Evolutionary conservation across 2,888 invertebrate species (phyloP).

Genomic region (Octonoba sinensis): DNA sequence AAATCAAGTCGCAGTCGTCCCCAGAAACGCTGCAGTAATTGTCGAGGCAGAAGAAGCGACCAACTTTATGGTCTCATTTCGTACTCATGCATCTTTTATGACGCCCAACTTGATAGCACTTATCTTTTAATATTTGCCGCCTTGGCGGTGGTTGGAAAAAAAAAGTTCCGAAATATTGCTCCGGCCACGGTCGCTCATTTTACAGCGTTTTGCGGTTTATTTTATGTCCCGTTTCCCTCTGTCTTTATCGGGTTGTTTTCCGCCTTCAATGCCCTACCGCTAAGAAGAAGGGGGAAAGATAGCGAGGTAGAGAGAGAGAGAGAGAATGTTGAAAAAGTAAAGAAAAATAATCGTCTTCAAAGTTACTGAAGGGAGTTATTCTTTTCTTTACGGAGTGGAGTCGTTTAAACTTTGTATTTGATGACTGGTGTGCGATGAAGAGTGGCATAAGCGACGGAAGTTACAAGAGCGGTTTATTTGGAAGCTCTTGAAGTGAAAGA

Average conservation of each 20-base stretch:
- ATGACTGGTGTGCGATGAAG: constrained; percentile 3
- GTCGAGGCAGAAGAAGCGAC: constrained; percentile 46
- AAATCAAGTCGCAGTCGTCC: constrained; percentile 38
- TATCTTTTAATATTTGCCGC: constrained; percentile 61
- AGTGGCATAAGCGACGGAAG: constrained; percentile 12
- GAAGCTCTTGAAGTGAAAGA: too few relatives aligned
- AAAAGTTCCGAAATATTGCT: constrained; percentile 13
- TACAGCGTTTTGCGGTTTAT: constrained; percentile 52
- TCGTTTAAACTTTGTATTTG: constrained; percentile 56
- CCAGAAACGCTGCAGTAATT: constrained; percentile 29
- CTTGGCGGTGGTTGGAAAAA: not conserved
- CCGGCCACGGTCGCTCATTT: constrained; percentile 29
- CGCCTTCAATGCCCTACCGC: constrained; percentile 5
- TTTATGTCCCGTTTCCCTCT: constrained; percentile 36
- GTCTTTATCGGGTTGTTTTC: constrained; percentile 44
- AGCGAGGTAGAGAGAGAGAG: not conserved
- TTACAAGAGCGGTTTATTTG: too few relatives aligned
- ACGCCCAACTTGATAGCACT: constrained; percentile 40
- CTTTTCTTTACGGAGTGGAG: constrained; percentile 33
- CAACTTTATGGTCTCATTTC: constrained; percentile 54
- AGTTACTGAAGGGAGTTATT: constrained; percentile 50
- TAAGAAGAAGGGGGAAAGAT: constrained; percentile 15
- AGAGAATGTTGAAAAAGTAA: constrained; percentile 17
- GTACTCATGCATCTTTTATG: constrained; percentile 60
- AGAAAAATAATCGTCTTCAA: constrained; percentile 49